Base-by-base conservation (phyloP, 2,113 vertebrate species). In the Melanerpes formicivorus region DNA sequence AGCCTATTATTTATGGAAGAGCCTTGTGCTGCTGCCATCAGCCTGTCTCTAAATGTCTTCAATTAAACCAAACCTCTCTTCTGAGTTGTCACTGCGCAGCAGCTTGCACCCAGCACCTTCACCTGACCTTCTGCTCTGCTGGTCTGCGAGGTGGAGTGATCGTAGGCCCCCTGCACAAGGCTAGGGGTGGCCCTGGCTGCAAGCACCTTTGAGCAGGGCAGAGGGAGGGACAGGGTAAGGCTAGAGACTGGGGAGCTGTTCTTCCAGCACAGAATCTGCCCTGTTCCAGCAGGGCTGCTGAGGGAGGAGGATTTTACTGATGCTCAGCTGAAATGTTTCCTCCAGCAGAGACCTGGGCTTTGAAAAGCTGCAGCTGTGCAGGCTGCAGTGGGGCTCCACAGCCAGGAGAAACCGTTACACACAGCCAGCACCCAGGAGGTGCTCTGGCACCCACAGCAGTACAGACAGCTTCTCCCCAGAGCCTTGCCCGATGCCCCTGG, bases 31-130 rank as follows among this genome's bases (percentile, higher is more conserved):
- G 83, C 65, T 26, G 7, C 62, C 4, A 0, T 29, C 42, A 13
- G 54, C 83, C 59, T 58, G 0, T 40, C 75, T 46, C 77, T 84
- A 21, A 84, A 75, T 0, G 0, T 65, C 88, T 76, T 50, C 52
- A 40, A 87, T 93, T 92, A 96, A 96, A 96, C 64, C 27, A n/a
- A 40, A 15, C 18, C 74, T 94, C 84, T 93, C 81, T 81, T 91
- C 65, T 1, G 80, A 95, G 70, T 82, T 4, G 3, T 83, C 15
- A 60, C 40, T 63, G 11, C 2, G 4, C 34, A 32, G 66, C 27
- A 78, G 8, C 19, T 13, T 2, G 26, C 21, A 40, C 59, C 22
- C 4, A 6, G 50, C 52, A 55, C 70, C 58, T 65, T 30, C 75
- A 25, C 55, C 42, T 1, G 2, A 4, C 48, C 59, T 23, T 9